phyloP scores from a whole-genome alignment of 2,888 invertebrate genomes.

The Malacosoma neustria region DNA sequence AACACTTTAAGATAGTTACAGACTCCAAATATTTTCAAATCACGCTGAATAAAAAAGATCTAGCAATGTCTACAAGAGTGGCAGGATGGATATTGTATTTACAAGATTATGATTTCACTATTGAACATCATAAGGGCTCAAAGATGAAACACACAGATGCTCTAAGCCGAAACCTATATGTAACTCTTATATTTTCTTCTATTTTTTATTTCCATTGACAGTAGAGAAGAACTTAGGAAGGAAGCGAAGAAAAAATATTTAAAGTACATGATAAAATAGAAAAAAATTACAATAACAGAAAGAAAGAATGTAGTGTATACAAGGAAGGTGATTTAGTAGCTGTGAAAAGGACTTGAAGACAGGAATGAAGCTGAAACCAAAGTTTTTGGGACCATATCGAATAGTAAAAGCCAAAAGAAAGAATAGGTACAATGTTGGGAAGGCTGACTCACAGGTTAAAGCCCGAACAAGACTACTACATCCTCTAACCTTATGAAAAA shows the following conservation, averaged over 20 bases:
- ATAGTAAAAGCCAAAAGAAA: conserved; percentile 9
- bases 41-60: conserved; percentile 10
- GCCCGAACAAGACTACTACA: not conserved
- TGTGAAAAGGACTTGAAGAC: conserved; percentile 16
- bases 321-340: conserved; percentile 16
- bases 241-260: conserved; percentile 8
- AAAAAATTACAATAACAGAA: conserved; percentile 12
- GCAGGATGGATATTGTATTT: conserved; percentile 13
- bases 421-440: conserved; percentile 1
- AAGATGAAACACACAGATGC: conserved; percentile 15
- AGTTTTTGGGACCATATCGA: conserved; percentile 16
- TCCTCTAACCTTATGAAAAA: too few species aligned
- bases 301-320: conserved; percentile 11
- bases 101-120: conserved; percentile 11
- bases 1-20: conserved; percentile 9
- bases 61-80: conserved; percentile 3
- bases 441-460: conserved; percentile 2
- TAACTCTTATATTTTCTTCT: conserved; percentile 1
- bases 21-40: conserved; percentile 7
- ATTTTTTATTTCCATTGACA: conserved; percentile 3
- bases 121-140: conserved; percentile 7
- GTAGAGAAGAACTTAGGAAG: conserved; percentile 6
- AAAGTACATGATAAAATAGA: conserved; percentile 9
- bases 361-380: conserved; percentile 13
- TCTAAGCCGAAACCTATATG: conserved; percentile 8